Base-by-base conservation (phyloP, 1,140 invertebrate genomes). In the Dendroctonus valens region DNA sequence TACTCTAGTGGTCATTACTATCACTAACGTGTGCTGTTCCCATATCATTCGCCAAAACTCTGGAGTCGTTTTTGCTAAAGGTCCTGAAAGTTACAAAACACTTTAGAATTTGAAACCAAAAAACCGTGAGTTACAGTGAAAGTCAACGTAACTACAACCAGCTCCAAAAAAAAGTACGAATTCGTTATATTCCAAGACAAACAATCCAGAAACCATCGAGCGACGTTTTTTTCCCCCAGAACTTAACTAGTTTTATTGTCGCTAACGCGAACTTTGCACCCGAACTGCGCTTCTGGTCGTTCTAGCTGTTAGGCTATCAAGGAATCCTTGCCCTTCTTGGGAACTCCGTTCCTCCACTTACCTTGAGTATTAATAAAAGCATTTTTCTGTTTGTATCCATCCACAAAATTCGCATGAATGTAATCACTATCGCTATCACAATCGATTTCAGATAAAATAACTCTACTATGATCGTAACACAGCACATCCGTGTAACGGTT, bases 41-140 rank as follows among this genome's bases (percentile, higher is more conserved):
- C 94, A 97, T 61, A 97, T 85, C 94, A 98, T 97, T 73, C 91
- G 87, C 95, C 96, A 98, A 81, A 98, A 97, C 82, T 97, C 95
- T 37, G 86, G 85, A 77, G 92, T 92, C 51, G 96, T 98, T 78
- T 93, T 92, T 61, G 93, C 90, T 69, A 98, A 82, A 42, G 96
- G 96, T 73, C 96, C 92, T 91, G 26, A 59, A 26, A 26, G 41
- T 7, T 39, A 41, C 12, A 11, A 46, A 4, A 46, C 42, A 46
- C 42, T 46, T 46, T 46, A 2, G 2, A 46, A 46, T 46, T 46
- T 44, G 7, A 44, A 44, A 44, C n/a, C 42, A 44, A 7, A 44
- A 44, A n/a, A n/a, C n/a, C n/a, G n/a, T n/a, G n/a, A n/a, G n/a
- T n/a, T n/a, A n/a, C n/a, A n/a, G n/a, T n/a, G n/a, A n/a, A n/a